Base-by-base conservation (phyloP, 2,797 vertebrate species). In the Acanthurus lineatus region DNA sequence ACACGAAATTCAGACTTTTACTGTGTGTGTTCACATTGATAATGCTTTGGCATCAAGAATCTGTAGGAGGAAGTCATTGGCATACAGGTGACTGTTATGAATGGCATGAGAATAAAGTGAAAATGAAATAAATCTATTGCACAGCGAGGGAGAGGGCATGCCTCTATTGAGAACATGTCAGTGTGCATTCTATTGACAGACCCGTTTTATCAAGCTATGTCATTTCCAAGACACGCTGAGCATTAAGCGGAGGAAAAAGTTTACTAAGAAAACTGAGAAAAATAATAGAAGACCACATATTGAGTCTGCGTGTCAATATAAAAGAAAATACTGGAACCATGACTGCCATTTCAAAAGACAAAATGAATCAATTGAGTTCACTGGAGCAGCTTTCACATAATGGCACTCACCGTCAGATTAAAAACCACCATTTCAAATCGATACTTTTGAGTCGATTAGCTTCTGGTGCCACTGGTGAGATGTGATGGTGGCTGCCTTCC, bases 351-450 rank as follows among this genome's bases (percentile, higher is more conserved):
- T 91, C 77, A 89, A 89, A 91, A 90, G 85, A 86, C 83, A 79
- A 76, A 87, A 86, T 84, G 51, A 91, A 93, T 93, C 91, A 89
- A 86, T 91, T 60, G 49, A 81, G 79, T 86, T 88, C 38, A 81
- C 65, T 83, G 79, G 53, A 85, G 81, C 70, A 28, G 75, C 87
- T 84, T 87, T 84, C 83, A 83, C 84, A 86, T 88, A 90, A 91
- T 87, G 87, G 79, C 67, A 72, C 67, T 88, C 75, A 75, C 76
- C 42, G 32, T 15, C 35, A 82, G 81, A 91, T 87, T 90, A 91
- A 92, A 92, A 91, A 71, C 75, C 69, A 32, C 83, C 76, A 84
- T 92, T 85, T 76, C 65, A 86, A 89, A 91, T 92, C 86, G 58
- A 91, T 89, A 74, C 47, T 69, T 86, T 67, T 79, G 65, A 83